Conservation (phyloP, 2,888 invertebrate species). For the Coecobrya sp. region DNA sequence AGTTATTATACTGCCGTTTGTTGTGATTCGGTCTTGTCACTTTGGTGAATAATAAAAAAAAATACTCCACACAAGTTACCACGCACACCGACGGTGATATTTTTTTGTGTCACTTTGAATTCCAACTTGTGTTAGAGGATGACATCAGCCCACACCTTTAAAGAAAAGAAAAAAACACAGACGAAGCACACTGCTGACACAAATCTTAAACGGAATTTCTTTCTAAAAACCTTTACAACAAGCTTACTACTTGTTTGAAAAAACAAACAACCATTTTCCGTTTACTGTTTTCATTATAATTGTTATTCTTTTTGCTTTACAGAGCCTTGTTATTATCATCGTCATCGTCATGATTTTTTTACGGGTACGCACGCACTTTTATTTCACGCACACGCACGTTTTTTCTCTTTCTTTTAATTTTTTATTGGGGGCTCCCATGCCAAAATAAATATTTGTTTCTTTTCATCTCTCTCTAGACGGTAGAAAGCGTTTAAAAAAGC, state of each 20-base stretch:
- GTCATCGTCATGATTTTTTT: background rate
- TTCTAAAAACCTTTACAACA: background rate
- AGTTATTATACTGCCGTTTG: background rate
- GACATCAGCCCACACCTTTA: background rate
- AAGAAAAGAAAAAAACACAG: background rate
- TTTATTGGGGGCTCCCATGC: background rate
- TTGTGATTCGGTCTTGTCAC: background rate
- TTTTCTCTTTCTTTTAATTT: background rate
- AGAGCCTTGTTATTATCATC: too few species aligned
- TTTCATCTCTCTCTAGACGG: background rate
- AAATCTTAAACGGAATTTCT: slow-evolving; percentile 26
- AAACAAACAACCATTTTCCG: background rate
- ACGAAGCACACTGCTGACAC: slow-evolving; percentile 14
- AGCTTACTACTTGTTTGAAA: background rate
- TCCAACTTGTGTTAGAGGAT: background rate
- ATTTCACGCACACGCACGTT: background rate
- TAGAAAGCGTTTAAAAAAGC: background rate
- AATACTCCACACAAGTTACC: too few species aligned
- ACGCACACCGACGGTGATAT: background rate
- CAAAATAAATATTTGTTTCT: slow-evolving; percentile 37
- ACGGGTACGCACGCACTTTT: background rate
- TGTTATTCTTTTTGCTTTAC: slow-evolving; percentile 17
- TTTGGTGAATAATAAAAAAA: background rate
- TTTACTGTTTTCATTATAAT: slow-evolving; percentile 19
- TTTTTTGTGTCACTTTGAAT: background rate